A percentile compares a stretch with the other conserved stretches of the same genome.
phyloP scores from a whole-genome alignment of 2,113 vertebrate species.

The Labeo rohita region DNA sequence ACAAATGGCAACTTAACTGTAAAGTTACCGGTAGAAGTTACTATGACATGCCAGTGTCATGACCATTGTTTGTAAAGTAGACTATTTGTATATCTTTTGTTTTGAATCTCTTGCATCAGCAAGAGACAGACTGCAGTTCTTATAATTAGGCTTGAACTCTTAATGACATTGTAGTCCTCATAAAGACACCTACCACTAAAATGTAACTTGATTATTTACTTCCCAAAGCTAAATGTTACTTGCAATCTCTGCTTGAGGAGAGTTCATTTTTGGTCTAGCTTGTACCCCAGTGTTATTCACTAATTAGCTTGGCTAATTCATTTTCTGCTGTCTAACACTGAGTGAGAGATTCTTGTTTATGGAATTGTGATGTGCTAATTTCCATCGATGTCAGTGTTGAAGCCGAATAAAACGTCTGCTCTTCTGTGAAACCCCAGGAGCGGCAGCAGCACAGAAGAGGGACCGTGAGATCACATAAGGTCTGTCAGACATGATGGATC shows the following conservation, averaged over 20 bases:
- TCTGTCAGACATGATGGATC: conserved; percentile 74
- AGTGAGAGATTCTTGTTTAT: conserved; percentile 8
- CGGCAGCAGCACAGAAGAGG: conserved; percentile 45
- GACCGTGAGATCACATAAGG: conserved; percentile 60
- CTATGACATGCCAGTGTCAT: not conserved
- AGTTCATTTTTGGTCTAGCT: not conserved
- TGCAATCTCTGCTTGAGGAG: not conserved
- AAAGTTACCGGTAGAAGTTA: not conserved
- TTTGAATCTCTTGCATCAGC: not conserved
- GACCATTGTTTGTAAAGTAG: not conserved
- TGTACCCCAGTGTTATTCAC: not conserved
- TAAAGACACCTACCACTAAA: not conserved
- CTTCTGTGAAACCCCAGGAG: conserved; percentile 51
- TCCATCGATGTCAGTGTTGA: not conserved
- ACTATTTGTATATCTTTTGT: not conserved
- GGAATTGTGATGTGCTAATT: conserved; percentile 33
- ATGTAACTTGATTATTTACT: not conserved
- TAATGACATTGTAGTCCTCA: conserved; percentile 2
- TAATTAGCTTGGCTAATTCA: conserved; percentile 28
- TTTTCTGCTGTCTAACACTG: conserved; percentile 25
- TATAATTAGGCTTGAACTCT: not conserved
- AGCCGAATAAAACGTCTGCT: conserved; percentile 35
- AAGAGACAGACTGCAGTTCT: not conserved
- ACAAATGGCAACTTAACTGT: too few relatives aligned
- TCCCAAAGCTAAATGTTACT: not conserved